Evolutionary conservation across 1,140 invertebrate genomes (phyloP).

Genomic region (Philaenus spumarius): DNA sequence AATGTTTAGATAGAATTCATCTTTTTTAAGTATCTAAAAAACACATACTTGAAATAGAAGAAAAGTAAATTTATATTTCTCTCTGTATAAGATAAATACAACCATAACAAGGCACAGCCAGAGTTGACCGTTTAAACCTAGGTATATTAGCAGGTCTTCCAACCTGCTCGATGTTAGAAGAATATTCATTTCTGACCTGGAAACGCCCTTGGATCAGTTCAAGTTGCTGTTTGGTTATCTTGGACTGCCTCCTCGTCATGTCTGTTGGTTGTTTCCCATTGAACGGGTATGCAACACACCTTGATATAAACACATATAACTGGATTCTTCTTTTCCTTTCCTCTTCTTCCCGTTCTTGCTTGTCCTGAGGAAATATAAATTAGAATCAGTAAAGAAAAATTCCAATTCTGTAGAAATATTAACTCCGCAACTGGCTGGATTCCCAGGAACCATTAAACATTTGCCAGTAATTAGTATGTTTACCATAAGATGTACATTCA

Average conservation of each 20-base stretch:
- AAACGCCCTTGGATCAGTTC: constrained; percentile 93
- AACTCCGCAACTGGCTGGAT: too few species aligned
- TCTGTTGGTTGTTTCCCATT: constrained; percentile 99
- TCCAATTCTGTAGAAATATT: too few species aligned
- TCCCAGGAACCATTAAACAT: too few species aligned
- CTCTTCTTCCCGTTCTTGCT: constrained; percentile 84
- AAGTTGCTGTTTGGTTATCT: constrained; percentile 93
- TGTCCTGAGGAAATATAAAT: too few species aligned
- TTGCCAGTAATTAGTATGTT: too few species aligned
- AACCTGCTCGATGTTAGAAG: background rate
- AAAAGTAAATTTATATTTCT: background rate
- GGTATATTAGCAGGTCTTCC: background rate
- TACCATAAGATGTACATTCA: too few species aligned
- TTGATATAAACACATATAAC: constrained; percentile 96
- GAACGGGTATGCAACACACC: constrained; percentile 98
- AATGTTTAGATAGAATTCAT: too few species aligned
- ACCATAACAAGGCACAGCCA: background rate
- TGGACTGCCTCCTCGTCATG: constrained; percentile 86
- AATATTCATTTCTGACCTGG: too few species aligned
- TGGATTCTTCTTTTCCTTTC: constrained; percentile 89
- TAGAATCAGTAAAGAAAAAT: too few species aligned
- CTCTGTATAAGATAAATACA: background rate
- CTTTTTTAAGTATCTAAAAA: background rate
- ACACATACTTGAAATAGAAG: background rate
- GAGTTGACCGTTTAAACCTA: background rate